These are phyloP conservation scores for Thymallus thymallus DNA, from an alignment of 2,113 vertebrate species.

Conservation along the genomic window DNA sequence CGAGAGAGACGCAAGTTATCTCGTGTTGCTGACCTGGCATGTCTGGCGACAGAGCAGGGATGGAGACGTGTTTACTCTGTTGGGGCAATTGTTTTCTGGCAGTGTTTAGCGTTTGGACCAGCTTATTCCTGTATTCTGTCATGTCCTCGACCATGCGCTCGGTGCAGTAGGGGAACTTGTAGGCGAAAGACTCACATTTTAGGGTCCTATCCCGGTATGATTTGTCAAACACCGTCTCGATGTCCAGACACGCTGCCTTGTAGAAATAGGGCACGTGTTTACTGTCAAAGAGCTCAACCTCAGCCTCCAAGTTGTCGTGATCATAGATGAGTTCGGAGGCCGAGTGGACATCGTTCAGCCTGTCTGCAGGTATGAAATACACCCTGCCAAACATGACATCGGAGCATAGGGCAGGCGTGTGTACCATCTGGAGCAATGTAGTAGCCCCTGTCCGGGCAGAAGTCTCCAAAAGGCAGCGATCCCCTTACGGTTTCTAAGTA, in stretches of 20 bases:
- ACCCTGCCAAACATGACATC: neutral
- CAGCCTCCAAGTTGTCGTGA: neutral
- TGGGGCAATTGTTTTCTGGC: neutral
- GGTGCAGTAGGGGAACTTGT: neutral
- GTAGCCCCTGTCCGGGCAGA: neutral
- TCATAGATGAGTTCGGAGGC: neutral
- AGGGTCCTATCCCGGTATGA: neutral
- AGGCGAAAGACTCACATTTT: neutral
- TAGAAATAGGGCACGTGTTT: constrained; percentile 7
- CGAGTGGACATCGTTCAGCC: neutral
- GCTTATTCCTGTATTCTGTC: neutral
- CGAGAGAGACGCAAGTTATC: constrained; percentile 1
- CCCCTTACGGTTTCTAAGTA: neutral
- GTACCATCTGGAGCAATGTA: neutral
- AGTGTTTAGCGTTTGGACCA: neutral
- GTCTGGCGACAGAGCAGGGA: neutral
- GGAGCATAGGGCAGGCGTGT: neutral
- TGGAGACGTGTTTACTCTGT: neutral
- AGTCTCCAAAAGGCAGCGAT: neutral
- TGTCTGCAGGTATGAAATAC: neutral
- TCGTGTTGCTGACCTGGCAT: constrained; percentile 1
- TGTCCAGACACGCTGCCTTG: too few relatives aligned
- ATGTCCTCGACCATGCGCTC: neutral
- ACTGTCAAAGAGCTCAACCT: constrained; percentile 1
- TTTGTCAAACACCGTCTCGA: constrained; percentile 3